Percentiles rank a stretch among this genome's conserved stretches.
phyloP scores from a whole-genome alignment of 2,888 invertebrate species.

The Catotricha subobsoleta region DNA sequence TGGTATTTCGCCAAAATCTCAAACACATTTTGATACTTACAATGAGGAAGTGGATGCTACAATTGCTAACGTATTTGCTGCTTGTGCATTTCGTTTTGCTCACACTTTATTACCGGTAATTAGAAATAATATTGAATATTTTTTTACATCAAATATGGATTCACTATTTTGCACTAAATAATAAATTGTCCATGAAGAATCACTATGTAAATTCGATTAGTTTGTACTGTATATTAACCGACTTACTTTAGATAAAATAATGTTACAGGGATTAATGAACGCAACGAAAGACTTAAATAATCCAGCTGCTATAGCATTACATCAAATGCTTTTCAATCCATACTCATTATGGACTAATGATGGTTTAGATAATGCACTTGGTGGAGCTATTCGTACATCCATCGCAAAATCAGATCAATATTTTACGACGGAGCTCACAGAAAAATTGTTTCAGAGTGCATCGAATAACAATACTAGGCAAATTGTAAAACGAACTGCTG shows the following conservation, averaged over 20 bases:
- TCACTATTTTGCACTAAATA: too few species aligned
- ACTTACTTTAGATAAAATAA: too few species aligned
- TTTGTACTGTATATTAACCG: slow-evolving; percentile 14
- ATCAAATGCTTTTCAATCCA: slow-evolving; percentile 66
- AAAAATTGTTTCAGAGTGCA: slow-evolving; percentile 24
- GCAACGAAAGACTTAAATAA: slow-evolving; percentile 38
- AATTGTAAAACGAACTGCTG: slow-evolving; percentile 23
- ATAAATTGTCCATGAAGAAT: too few species aligned
- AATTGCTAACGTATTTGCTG: slow-evolving; percentile 69
- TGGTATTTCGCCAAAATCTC: background rate
- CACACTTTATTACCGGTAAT: slow-evolving; percentile 65
- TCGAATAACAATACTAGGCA: too few species aligned
- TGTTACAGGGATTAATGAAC: slow-evolving; percentile 60
- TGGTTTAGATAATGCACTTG: slow-evolving; percentile 43
- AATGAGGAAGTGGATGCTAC: slow-evolving; percentile 50
- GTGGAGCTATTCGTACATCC: slow-evolving; percentile 46
- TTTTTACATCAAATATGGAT: background rate
- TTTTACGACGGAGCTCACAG: slow-evolving; percentile 25
- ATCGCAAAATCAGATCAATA: slow-evolving; percentile 32
- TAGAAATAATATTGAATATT: background rate
- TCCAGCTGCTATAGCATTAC: slow-evolving; percentile 49
- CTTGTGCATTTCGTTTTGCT: slow-evolving; percentile 75
- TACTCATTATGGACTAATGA: slow-evolving; percentile 44
- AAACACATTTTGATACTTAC: slow-evolving; percentile 28
- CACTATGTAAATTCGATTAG: background rate